These are phyloP conservation scores for Aleadryas rufinucha DNA, from an alignment of 2,113 vertebrate genomes.

Conservation along the genomic window DNA sequence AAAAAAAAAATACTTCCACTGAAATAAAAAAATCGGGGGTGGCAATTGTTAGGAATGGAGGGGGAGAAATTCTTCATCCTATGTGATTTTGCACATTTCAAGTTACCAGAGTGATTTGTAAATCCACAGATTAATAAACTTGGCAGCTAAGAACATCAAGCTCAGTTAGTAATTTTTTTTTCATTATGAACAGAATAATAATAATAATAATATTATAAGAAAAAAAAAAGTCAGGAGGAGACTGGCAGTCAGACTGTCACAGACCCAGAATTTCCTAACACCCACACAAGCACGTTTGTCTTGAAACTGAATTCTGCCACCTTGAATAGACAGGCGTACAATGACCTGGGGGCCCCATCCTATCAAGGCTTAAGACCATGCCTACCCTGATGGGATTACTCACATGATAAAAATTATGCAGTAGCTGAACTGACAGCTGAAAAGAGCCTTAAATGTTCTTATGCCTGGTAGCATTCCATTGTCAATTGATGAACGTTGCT, in stretches of 20 bases:
- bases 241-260: constrained; percentile 9
- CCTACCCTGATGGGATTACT: constrained; percentile 41
- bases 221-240: neutral
- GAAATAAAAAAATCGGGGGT: neutral
- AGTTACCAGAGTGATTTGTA: neutral
- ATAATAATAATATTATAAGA: neutral
- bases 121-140: constrained; percentile 21
- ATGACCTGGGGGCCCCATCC: constrained; percentile 43
- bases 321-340: constrained; percentile 4
- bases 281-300: neutral
- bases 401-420: constrained; percentile 28
- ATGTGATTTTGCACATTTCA: constrained; percentile 7
- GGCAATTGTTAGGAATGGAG: neutral
- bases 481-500: neutral
- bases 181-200: neutral
- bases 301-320: neutral
- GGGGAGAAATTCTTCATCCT: neutral
- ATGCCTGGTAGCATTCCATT: constrained; percentile 1
- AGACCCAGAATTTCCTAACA: neutral
- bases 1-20: constrained; percentile 4
- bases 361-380: constrained; percentile 35
- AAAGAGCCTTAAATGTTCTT: constrained; percentile 57
- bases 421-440: constrained; percentile 39
- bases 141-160: constrained; percentile 7
- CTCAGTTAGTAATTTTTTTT: neutral